Evolutionary conservation across 2,888 invertebrate genomes (phyloP), one percentile per base, ranked within the genome.

Genomic region (Harpalus rubripes): DNA sequence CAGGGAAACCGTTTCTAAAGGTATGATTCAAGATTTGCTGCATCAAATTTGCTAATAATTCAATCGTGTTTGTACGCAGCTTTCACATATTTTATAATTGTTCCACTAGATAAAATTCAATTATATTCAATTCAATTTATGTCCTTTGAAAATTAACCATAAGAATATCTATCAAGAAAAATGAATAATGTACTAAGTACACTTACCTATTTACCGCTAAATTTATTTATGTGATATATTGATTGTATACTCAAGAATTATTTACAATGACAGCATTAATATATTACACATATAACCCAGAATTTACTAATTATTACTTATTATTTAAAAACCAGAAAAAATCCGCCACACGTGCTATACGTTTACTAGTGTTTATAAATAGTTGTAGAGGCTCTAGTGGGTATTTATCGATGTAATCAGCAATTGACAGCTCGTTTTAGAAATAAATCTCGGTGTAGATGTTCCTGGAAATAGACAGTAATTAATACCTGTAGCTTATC

Each of bases 401-500:
- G 16, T 80, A 80, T 80, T 81, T 81, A 81, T 81, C 63, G 39
- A 44, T 65, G n/a, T 81, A 81, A 81, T 81, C 81, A 63, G 81
- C 52, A 63, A 81, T 65, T 65, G 81, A 81, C 81, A 81, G 65
- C 59, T 44, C 22, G 61, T 52, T 79, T 80, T 59, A 18, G 63
- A 52, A 81, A 81, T 81, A 81, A 61, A 81, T 81, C 81, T 65
- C 52, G 16, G 52, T 59, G n/a, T 32, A 15, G 18, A 61, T 63
- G 39, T 26, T 79, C 26, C 52, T 15, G 39, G 10, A 41, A 32
- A 16, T 61, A 61, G 61, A 15, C 65, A 68, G 83, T 76, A 83
- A 83, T 83, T 74, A 83, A 83, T 83, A 83, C 59, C 74, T 76
- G 39, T 72, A 59, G 56, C 58, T 78, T 78, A 78, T 83, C 74